Conservation (phyloP, 2,888 invertebrate genomes). For the Philereme vetulata region DNA sequence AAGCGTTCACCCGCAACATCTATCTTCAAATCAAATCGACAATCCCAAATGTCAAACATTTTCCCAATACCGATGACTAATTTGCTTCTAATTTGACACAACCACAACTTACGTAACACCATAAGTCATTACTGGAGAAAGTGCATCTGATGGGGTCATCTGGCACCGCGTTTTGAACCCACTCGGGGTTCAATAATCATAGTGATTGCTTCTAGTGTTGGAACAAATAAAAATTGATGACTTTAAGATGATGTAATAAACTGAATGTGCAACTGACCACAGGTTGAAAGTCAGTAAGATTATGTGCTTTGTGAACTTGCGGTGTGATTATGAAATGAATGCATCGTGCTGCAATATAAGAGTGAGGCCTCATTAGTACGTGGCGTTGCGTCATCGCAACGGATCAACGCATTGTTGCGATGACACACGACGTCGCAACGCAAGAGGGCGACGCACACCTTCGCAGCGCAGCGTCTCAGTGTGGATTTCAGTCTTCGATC, state of each 20-base stretch:
- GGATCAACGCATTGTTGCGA: too few species aligned
- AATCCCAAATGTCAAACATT: constrained; percentile 20
- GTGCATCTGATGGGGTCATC: constrained; percentile 28
- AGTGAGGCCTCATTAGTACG: too few species aligned
- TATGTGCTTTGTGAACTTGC: too few species aligned
- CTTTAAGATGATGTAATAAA: constrained; percentile 17
- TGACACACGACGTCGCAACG: too few species aligned
- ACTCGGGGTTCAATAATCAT: constrained; percentile 1
- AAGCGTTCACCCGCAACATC: background rate
- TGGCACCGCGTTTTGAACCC: constrained; percentile 12
- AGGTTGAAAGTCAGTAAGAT: constrained; percentile 2
- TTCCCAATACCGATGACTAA: constrained; percentile 14
- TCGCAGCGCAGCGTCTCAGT: too few species aligned
- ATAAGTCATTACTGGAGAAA: constrained; percentile 23
- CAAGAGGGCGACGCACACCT: too few species aligned
- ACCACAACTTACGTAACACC: constrained; percentile 8
- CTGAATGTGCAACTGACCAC: constrained; percentile 3
- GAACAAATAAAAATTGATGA: constrained; percentile 27
- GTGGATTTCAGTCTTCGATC: too few species aligned
- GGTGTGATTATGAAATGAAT: too few species aligned
- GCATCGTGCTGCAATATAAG: too few species aligned
- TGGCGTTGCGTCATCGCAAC: too few species aligned
- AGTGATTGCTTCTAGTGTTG: constrained; percentile 25
- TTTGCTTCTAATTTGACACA: constrained; percentile 20
- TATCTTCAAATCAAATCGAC: constrained; percentile 7